These are phyloP conservation scores for Eristalis arbustorum DNA, from an alignment of 2,888 invertebrate species.

Conservation along the genomic window DNA sequence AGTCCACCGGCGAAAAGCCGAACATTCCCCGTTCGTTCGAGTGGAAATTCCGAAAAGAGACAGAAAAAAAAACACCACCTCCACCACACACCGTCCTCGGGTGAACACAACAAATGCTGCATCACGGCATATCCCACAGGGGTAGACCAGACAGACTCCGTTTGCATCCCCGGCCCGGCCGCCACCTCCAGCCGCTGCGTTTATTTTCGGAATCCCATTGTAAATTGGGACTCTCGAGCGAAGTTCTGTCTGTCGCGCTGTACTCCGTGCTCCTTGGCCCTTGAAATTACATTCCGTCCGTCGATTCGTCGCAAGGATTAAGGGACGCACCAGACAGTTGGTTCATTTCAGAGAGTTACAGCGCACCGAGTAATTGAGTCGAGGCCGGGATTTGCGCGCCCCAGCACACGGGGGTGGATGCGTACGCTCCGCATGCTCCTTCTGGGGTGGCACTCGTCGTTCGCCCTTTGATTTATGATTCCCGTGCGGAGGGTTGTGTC, in stretches of 20 bases:
- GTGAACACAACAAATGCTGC: constrained; percentile 1
- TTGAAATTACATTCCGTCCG: constrained; percentile 65
- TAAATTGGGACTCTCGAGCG: constrained; percentile 36
- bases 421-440: background rate
- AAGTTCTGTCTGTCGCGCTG: background rate
- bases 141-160: background rate
- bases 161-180: background rate
- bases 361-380: constrained; percentile 33
- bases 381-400: constrained; percentile 33
- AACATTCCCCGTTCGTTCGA: constrained; percentile 20
- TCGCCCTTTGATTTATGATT: constrained; percentile 58
- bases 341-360: constrained; percentile 47
- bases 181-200: constrained; percentile 12
- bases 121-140: constrained; percentile 34
- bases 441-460: constrained; percentile 32
- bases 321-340: constrained; percentile 55
- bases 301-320: constrained; percentile 65
- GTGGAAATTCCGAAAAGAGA: constrained; percentile 13
- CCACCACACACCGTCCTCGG: background rate
- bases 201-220: constrained; percentile 45
- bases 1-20: background rate
- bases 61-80: background rate
- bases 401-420: constrained; percentile 9
- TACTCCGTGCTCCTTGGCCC: constrained; percentile 52
- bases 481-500: background rate